These are phyloP conservation scores for Hemichromis elongatus DNA, from an alignment of 2,113 vertebrate genomes.

Conservation along the genomic window DNA sequence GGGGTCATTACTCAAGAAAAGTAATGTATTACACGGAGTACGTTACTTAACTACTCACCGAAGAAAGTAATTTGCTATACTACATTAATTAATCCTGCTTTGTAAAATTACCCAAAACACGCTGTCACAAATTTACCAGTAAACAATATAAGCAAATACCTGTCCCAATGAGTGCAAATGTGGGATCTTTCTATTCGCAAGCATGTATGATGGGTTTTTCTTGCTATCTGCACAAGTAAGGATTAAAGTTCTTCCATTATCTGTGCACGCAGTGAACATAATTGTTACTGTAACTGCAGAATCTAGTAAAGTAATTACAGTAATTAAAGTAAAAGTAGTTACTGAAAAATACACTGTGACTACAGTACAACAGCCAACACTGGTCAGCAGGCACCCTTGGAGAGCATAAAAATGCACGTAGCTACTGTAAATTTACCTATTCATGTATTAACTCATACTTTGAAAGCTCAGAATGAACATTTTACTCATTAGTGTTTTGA, in stretches of 20 bases:
- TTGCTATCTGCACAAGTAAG: background rate
- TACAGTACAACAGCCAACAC: background rate
- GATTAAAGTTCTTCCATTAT: background rate
- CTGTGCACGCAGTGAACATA: too few relatives aligned
- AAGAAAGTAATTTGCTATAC: too few relatives aligned
- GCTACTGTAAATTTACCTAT: background rate
- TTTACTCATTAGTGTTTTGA: background rate
- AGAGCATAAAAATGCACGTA: background rate
- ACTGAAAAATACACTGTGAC: background rate
- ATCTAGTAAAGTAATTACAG: background rate
- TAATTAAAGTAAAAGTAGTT: background rate
- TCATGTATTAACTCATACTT: rapidly evolving
- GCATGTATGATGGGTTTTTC: rapidly evolving
- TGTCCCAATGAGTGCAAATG: background rate
- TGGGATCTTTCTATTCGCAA: background rate
- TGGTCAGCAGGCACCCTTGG: rapidly evolving
- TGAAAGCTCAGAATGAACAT: background rate
- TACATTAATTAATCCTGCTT: background rate
- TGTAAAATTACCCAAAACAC: rapidly evolving
- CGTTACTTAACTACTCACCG: background rate
- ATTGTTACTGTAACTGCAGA: too few relatives aligned
- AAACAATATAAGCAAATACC: background rate
- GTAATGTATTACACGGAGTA: rapidly evolving
- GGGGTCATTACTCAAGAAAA: background rate
- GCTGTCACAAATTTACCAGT: background rate